Percentiles rank a stretch among this genome's conserved stretches.
These are phyloP conservation scores for Diorhabda carinulata DNA, from an alignment of 1,140 invertebrate species.

Conservation along the genomic window DNA sequence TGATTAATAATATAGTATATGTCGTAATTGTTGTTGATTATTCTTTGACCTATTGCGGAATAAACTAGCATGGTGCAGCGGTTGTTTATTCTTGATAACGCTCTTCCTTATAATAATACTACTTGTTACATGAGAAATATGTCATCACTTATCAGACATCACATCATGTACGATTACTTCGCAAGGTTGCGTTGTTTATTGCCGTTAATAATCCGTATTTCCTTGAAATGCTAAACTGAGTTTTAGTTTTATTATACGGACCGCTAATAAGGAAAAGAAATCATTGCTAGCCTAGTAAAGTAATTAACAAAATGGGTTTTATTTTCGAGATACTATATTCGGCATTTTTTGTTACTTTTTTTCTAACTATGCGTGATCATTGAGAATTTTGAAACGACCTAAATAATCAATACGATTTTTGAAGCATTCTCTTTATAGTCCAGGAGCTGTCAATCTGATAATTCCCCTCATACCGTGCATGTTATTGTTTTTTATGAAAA, in stretches of 20 bases:
- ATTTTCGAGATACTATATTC: too few species aligned
- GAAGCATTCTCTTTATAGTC: too few species aligned
- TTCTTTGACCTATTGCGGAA: slow-evolving; percentile 9
- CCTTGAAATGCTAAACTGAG: slow-evolving; percentile 5
- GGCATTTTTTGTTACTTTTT: too few species aligned
- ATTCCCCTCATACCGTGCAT: too few species aligned
- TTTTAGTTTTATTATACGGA: background rate
- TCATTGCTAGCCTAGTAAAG: background rate
- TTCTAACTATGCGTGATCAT: too few species aligned
- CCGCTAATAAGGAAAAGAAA: background rate
- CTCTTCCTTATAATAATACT: slow-evolving; percentile 1
- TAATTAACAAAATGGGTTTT: too few species aligned
- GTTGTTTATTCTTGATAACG: slow-evolving; percentile 7
- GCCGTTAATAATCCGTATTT: background rate
- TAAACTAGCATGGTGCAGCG: background rate
- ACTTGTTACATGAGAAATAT: slow-evolving; percentile 9
- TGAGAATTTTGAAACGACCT: too few species aligned
- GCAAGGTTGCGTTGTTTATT: slow-evolving; percentile 2
- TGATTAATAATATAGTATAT: slow-evolving; percentile 7
- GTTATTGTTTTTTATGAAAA: too few species aligned
- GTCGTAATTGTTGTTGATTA: slow-evolving; percentile 7
- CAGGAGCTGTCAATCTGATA: too few species aligned
- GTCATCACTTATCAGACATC: background rate
- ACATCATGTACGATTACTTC: background rate
- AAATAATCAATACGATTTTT: too few species aligned